These are phyloP conservation scores for Suricata suricatta DNA, from an alignment of 2,113 vertebrate genomes.

Conservation along the genomic window DNA sequence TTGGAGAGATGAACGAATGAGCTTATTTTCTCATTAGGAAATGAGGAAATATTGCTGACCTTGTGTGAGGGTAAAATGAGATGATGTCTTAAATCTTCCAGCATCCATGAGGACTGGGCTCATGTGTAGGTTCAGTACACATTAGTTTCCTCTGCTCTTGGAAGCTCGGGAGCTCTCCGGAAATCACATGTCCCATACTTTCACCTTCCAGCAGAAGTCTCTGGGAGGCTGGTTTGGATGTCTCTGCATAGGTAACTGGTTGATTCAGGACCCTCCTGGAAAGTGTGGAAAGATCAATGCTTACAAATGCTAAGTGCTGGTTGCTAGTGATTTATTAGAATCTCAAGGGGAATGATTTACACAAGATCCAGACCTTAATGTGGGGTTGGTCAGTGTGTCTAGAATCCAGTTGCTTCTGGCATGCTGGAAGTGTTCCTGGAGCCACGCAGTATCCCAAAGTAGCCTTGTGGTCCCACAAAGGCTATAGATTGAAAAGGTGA, in stretches of 20 bases:
- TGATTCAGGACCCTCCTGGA: not conserved
- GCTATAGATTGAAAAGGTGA: slow-evolving; percentile 23
- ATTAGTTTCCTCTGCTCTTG: not conserved
- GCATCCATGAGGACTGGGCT: not conserved
- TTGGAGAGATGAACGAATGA: not conserved
- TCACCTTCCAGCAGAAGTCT: not conserved
- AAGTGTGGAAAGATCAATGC: not conserved
- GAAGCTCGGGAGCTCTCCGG: not conserved
- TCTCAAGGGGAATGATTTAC: slow-evolving; percentile 55
- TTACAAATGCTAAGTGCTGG: slow-evolving; percentile 2
- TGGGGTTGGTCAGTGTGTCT: not conserved
- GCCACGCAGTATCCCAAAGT: slow-evolving; percentile 27
- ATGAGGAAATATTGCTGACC: not conserved
- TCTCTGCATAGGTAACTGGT: not conserved
- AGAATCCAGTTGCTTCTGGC: slow-evolving; percentile 1
- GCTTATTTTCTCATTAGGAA: not conserved
- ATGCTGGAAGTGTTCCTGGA: slow-evolving; percentile 49
- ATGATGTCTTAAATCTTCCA: not conserved
- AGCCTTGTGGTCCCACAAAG: slow-evolving; percentile 22
- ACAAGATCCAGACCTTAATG: not conserved
- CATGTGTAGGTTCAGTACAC: not conserved
- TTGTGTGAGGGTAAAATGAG: not conserved
- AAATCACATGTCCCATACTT: not conserved
- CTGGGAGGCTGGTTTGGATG: not conserved
- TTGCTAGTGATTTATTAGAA: slow-evolving; percentile 44